These are phyloP conservation scores for Apodemia mormo DNA, from an alignment of 2,888 invertebrate species.

Conservation along the genomic window DNA sequence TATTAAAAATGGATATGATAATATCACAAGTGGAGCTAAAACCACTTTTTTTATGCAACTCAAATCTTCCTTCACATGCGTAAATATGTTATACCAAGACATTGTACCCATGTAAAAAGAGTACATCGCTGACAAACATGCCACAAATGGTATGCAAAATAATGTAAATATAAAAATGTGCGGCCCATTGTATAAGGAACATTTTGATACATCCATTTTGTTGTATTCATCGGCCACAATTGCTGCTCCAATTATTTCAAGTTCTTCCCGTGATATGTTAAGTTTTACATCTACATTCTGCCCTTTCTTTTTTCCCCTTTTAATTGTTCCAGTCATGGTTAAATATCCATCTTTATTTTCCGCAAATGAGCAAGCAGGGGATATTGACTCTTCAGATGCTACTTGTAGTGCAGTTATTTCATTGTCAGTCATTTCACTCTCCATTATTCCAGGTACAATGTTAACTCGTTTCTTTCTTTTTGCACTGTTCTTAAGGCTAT, in stretches of 20 bases:
- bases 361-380: conserved; percentile 81
- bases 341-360: conserved; percentile 82
- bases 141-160: conserved; percentile 85
- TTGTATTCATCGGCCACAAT: conserved; percentile 81
- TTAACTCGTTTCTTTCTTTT: conserved; percentile 84
- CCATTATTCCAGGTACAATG: conserved; percentile 78
- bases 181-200: conserved; percentile 82
- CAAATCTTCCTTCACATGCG: conserved; percentile 85
- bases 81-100: conserved; percentile 89
- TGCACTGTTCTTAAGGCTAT: conserved; percentile 70
- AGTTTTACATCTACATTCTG: conserved; percentile 87
- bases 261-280: conserved; percentile 86
- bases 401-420: conserved; percentile 64
- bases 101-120: conserved; percentile 89
- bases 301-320: conserved; percentile 86
- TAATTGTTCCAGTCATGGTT: conserved; percentile 88
- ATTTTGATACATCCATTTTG: conserved; percentile 80
- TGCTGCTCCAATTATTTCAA: conserved; percentile 85
- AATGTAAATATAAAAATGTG: conserved; percentile 85
- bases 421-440: conserved; percentile 65
- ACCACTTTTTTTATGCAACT: conserved; percentile 83
- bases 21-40: conserved; percentile 85
- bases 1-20: conserved; percentile 87
- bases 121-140: conserved; percentile 83
- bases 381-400: conserved; percentile 75